Conservation (phyloP, 2,888 invertebrate species). For the Psylliodes chrysocephalus region DNA sequence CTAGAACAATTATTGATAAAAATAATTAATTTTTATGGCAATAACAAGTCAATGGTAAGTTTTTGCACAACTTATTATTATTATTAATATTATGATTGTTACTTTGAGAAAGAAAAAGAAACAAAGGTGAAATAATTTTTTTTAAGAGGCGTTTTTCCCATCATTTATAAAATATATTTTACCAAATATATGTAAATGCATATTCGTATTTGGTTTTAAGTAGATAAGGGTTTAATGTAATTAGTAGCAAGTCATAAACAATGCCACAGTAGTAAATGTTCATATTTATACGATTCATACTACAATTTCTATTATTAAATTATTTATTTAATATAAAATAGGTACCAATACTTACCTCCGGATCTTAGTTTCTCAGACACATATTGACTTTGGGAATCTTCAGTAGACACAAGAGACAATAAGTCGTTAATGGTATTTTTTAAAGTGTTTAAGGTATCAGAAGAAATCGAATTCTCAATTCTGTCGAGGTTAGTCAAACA, state of each 20-base stretch:
- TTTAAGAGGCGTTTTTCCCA: no score
- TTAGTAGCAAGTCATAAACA: neutral
- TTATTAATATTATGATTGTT: no score
- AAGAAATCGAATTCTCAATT: no score
- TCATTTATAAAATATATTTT: no score
- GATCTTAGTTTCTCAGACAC: slow-evolving; percentile 7
- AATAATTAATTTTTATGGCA: neutral
- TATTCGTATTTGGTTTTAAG: slow-evolving; percentile 6
- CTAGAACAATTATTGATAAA: neutral
- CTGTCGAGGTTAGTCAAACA: no score
- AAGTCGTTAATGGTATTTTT: no score
- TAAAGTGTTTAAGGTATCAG: no score
- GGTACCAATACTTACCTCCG: neutral
- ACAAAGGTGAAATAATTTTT: no score
- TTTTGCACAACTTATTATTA: neutral
- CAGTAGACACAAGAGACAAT: no score
- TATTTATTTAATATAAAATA: slow-evolving; percentile 3
- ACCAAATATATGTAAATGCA: neutral
- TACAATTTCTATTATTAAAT: neutral
- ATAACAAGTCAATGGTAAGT: neutral
- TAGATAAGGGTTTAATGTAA: no score
- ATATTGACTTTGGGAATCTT: slow-evolving; percentile 11
- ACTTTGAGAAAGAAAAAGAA: no score
- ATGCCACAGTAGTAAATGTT: no score
- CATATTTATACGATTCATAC: neutral